These are phyloP conservation scores for Sebastes diaconus DNA, from an alignment of 2,797 vertebrate species.

Conservation along the genomic window DNA sequence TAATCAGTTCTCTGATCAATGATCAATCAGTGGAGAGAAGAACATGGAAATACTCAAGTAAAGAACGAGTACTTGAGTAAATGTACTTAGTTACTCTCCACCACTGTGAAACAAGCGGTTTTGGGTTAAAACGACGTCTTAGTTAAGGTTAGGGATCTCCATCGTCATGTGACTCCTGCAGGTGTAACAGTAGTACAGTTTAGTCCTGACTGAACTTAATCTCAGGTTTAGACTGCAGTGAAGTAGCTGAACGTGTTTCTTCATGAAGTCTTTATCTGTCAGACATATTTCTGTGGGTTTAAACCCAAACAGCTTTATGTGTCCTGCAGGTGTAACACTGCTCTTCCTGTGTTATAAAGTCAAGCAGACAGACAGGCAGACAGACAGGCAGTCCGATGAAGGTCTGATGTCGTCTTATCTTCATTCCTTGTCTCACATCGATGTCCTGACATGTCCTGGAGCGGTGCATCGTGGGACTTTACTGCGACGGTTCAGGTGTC, in stretches of 20 bases:
- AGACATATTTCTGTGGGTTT: background rate
- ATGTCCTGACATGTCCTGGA: conserved; percentile 30
- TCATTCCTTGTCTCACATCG: conserved; percentile 47
- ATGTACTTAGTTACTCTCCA: no score
- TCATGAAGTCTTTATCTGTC: conserved; percentile 17
- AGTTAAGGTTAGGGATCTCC: no score
- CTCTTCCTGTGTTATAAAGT: conserved; percentile 28
- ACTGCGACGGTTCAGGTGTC: background rate
- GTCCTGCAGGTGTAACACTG: conserved; percentile 58
- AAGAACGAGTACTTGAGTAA: no score
- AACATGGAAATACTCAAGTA: no score
- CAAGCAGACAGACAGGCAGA: conserved; percentile 14
- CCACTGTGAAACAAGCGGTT: background rate
- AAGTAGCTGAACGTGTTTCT: background rate
- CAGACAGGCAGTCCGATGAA: conserved; percentile 17
- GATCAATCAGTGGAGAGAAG: no score
- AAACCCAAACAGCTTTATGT: conserved; percentile 63
- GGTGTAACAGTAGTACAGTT: background rate
- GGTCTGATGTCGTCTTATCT: conserved; percentile 47
- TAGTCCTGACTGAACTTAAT: background rate
- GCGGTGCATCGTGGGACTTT: background rate
- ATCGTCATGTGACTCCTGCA: background rate
- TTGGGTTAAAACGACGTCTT: background rate
- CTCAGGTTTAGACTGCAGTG: background rate
- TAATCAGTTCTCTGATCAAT: no score